Percentiles rank a stretch among this genome's conserved stretches.
phyloP scores from a whole-genome alignment of 2,797 vertebrate genomes.

The Microcaecilia unicolor region DNA sequence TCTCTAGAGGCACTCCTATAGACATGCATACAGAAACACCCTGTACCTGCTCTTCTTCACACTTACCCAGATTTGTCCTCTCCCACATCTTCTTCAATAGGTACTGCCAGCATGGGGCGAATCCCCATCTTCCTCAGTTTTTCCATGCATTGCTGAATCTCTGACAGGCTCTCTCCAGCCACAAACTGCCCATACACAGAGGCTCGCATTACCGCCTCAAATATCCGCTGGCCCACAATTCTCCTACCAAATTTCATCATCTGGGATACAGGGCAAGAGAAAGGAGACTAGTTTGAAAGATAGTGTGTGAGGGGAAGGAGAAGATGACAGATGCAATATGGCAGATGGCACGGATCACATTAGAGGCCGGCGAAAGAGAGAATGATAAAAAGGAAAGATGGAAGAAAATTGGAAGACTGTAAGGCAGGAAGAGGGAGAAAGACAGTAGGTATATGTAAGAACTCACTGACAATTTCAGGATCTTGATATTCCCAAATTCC shows the following conservation, averaged over 20 bases:
- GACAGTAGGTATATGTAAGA: neutral
- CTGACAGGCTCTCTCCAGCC: conserved; percentile 65
- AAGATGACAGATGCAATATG: neutral
- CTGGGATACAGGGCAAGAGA: conserved; percentile 10
- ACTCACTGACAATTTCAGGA: no score
- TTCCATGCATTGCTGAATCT: conserved; percentile 62
- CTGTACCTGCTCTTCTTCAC: no score
- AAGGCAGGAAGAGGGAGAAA: neutral
- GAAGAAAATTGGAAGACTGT: no score
- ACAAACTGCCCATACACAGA: conserved; percentile 83
- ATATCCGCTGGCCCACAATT: conserved; percentile 57
- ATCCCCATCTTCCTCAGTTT: conserved; percentile 65
- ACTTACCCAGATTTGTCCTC: conserved; percentile 6
- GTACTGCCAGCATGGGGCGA: conserved; percentile 74
- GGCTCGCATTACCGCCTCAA: conserved; percentile 54
- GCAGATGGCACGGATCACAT: no score
- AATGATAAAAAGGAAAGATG: no score
- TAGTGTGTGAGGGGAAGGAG: neutral
- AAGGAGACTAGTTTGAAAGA: neutral
- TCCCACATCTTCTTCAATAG: conserved; percentile 3
- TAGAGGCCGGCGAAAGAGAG: no score
- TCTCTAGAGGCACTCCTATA: neutral
- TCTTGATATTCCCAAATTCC: neutral
- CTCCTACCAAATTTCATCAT: conserved; percentile 39
- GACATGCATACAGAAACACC: no score